phyloP scores from a whole-genome alignment of 2,888 invertebrate genomes.

The Andrena bucephala region DNA sequence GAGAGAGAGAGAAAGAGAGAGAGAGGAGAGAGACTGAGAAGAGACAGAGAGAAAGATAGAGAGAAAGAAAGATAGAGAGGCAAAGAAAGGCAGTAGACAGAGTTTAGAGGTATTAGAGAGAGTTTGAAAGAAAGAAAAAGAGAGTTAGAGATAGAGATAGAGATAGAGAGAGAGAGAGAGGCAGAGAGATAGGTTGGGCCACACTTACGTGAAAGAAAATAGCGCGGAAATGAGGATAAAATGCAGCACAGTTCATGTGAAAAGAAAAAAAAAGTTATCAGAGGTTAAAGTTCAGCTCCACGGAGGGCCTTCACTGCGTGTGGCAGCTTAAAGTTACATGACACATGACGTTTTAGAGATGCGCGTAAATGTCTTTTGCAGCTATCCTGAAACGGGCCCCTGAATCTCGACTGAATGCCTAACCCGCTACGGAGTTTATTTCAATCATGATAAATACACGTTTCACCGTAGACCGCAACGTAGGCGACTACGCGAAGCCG shows the following conservation, averaged over 20 bases:
- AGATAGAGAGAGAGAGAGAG: conserved; percentile 54
- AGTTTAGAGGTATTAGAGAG: conserved; percentile 41
- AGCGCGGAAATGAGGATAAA: conserved; percentile 84
- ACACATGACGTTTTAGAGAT: conserved; percentile 35
- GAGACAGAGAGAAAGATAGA: conserved; percentile 33
- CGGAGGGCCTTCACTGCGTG: conserved; percentile 51
- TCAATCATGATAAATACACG: not conserved
- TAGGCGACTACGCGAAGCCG: not conserved
- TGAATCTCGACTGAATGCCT: not conserved
- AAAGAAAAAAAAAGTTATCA: conserved; percentile 80
- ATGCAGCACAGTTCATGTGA: conserved; percentile 83
- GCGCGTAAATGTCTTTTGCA: not conserved
- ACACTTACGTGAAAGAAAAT: conserved; percentile 84
- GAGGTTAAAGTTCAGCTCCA: conserved; percentile 78
- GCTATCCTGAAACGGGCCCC: not conserved
- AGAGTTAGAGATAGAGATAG: conserved; percentile 53
- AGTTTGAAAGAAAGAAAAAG: conserved; percentile 67
- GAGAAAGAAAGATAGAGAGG: conserved; percentile 56
- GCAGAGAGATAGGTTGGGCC: conserved; percentile 77
- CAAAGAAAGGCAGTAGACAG: conserved; percentile 49
- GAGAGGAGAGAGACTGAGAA: conserved; percentile 46
- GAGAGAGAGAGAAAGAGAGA: conserved; percentile 45
- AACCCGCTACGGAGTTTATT: not conserved
- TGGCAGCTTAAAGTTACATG: conserved; percentile 68
- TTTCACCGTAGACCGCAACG: not conserved